phyloP scores from a whole-genome alignment of 2,888 invertebrate species.

The Asteroscopus sphinx region DNA sequence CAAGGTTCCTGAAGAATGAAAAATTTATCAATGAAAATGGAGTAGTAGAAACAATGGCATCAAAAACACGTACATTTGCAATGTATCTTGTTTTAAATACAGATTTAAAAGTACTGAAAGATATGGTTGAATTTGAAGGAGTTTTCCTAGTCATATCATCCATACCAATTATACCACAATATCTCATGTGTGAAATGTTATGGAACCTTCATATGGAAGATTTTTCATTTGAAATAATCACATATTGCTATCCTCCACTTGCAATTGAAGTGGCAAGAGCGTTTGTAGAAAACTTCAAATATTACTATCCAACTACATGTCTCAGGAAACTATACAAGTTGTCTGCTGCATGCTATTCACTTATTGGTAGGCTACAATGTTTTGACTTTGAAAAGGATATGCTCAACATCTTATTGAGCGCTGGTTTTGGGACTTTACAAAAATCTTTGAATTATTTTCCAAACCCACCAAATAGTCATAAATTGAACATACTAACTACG shows the following conservation, averaged over 20 bases:
- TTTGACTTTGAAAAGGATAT: slow-evolving; percentile 64
- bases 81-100: slow-evolving; percentile 79
- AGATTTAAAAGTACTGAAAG: slow-evolving; percentile 72
- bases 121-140: slow-evolving; percentile 73
- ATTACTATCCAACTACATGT: slow-evolving; percentile 73
- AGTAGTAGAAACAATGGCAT: slow-evolving; percentile 54
- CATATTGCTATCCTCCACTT: slow-evolving; percentile 72
- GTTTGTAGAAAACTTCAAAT: slow-evolving; percentile 76
- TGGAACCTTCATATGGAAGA: slow-evolving; percentile 77
- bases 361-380: slow-evolving; percentile 74
- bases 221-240: slow-evolving; percentile 77
- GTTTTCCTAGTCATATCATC: slow-evolving; percentile 78
- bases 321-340: slow-evolving; percentile 69
- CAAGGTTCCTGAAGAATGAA: slow-evolving; percentile 70
- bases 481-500: slow-evolving; percentile 67
- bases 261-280: slow-evolving; percentile 75
- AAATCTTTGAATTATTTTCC: slow-evolving; percentile 74
- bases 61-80: slow-evolving; percentile 72
- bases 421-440: slow-evolving; percentile 68
- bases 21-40: slow-evolving; percentile 67
- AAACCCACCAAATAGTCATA: slow-evolving; percentile 74
- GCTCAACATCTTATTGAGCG: slow-evolving; percentile 53
- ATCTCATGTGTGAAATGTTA: slow-evolving; percentile 80
- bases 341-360: slow-evolving; percentile 70
- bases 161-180: slow-evolving; percentile 77